These are phyloP conservation scores for Parotia lawesii DNA, from an alignment of 2,113 vertebrate species.

Conservation along the genomic window DNA sequence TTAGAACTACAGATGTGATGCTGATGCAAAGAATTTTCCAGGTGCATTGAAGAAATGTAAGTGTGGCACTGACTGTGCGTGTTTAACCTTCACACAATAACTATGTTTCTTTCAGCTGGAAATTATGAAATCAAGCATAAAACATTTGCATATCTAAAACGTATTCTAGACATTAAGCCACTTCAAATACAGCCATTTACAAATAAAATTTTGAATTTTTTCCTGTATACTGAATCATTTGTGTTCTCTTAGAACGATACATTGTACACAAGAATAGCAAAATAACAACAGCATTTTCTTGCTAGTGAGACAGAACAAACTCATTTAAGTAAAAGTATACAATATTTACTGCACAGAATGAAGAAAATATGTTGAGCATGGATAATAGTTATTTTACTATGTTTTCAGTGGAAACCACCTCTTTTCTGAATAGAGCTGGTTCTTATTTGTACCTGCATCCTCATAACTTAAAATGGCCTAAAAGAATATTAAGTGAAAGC, in stretches of 20 bases:
- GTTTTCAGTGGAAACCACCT: not conserved
- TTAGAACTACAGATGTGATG: not conserved
- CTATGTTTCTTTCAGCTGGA: not conserved
- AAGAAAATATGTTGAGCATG: not conserved
- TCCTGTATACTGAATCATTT: not conserved
- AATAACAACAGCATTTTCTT: not conserved
- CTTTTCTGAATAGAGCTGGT: not conserved
- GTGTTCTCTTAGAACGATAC: not conserved
- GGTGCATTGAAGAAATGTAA: not conserved
- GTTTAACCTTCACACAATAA: rapidly evolving
- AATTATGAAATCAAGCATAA: not conserved
- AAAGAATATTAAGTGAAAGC: not conserved
- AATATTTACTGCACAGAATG: not conserved
- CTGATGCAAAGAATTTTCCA: not conserved
- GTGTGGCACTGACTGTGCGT: not conserved
- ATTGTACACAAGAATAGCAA: not conserved
- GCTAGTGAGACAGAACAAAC: not conserved
- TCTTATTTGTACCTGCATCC: not conserved
- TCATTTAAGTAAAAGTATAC: not conserved
- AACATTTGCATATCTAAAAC: not conserved
- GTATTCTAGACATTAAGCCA: not conserved
- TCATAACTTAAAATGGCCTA: not conserved
- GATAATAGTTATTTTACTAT: not conserved
- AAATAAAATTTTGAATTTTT: not conserved
- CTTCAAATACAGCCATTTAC: not conserved